phyloP scores from a whole-genome alignment of 37 sponge, comb jelly and placozoan species.

The Geodia barretti region DNA sequence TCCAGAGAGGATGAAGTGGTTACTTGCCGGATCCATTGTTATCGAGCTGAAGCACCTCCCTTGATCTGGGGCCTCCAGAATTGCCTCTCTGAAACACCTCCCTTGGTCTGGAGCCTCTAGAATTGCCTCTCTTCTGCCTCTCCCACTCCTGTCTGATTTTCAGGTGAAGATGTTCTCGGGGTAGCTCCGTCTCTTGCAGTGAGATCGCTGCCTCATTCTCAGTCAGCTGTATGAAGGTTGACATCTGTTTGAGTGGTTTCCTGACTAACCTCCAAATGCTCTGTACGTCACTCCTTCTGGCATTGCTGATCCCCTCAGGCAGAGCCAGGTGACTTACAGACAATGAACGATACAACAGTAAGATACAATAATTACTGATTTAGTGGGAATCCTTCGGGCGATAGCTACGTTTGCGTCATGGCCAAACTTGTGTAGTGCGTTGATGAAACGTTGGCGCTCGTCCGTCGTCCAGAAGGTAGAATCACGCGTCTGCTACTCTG shows the following conservation, averaged over 20 bases:
- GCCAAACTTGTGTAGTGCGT: neutral
- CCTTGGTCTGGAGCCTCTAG: constrained; percentile 30
- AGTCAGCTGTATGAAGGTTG: too few relatives aligned
- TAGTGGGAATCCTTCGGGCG: neutral
- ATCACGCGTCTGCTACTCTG: too few relatives aligned
- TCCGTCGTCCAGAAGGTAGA: neutral
- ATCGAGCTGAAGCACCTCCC: constrained; percentile 3
- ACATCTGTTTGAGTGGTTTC: neutral
- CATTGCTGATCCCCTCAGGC: too few relatives aligned
- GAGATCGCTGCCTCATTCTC: too few relatives aligned
- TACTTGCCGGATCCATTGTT: constrained; percentile 19
- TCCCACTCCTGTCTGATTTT: too few relatives aligned
- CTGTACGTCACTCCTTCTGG: constrained; percentile 6
- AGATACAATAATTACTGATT: too few relatives aligned
- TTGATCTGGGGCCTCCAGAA: constrained; percentile 24
- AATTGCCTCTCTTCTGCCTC: too few relatives aligned
- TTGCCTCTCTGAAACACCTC: neutral
- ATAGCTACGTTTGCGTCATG: neutral
- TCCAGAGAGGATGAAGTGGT: neutral
- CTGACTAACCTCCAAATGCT: constrained; percentile 7
- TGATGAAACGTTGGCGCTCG: neutral
- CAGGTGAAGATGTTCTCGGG: too few relatives aligned
- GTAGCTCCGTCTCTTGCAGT: too few relatives aligned
- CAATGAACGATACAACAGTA: too few relatives aligned
- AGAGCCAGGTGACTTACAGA: too few relatives aligned